These are phyloP conservation scores for Amphiura filiformis DNA, from an alignment of 35 echinoderm and acorn worm genomes.

Conservation along the genomic window DNA sequence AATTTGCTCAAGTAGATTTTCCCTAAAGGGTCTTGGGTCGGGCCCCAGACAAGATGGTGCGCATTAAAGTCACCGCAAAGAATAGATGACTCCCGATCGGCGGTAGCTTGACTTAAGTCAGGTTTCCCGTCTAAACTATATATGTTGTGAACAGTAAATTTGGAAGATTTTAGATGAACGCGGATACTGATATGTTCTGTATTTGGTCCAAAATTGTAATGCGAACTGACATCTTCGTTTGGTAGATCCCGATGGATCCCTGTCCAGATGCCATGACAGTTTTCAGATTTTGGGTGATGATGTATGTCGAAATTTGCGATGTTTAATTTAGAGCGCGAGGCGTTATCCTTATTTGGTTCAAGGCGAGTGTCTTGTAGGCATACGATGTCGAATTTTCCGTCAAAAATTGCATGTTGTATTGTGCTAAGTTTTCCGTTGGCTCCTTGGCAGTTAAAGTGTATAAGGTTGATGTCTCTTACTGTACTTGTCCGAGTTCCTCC, in stretches of 20 bases:
- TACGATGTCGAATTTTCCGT: not conserved
- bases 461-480: conserved; percentile 2
- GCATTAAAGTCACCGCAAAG: conserved; percentile 4
- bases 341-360: not conserved
- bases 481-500: not conserved
- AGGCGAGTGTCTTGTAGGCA: conserved; percentile 20
- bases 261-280: not conserved
- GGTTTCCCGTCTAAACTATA: not conserved
- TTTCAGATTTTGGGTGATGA: not conserved
- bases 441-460: not conserved
- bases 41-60: conserved; percentile 11
- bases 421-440: not conserved
- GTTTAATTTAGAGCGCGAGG: not conserved
- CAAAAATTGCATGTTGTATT: not conserved
- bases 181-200: conserved; percentile 11
- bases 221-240: not conserved
- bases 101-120: not conserved
- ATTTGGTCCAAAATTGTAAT: not conserved
- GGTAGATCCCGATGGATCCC: not conserved
- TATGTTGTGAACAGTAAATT: not conserved
- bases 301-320: not conserved
- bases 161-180: not conserved
- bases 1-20: conserved; percentile 1
- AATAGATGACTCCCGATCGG: not conserved
- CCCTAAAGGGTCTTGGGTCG: not conserved